Percentiles rank a stretch among this genome's conserved stretches.
Conservation (phyloP, 1,140 invertebrate genomes). For the Portunus trituberculatus region DNA sequence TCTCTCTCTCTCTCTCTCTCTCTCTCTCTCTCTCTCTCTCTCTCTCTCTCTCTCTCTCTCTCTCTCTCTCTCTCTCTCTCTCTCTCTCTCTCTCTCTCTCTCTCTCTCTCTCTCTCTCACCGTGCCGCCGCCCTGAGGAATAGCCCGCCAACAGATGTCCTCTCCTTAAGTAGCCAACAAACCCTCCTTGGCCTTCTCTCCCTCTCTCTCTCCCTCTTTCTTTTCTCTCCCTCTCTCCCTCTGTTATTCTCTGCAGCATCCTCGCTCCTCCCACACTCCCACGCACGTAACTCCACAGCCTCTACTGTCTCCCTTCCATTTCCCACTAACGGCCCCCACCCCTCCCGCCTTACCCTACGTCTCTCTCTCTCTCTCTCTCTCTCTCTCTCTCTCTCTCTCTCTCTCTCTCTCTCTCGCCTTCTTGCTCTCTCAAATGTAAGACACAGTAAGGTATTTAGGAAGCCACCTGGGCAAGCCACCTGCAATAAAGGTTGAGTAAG, state of each 20-base stretch:
- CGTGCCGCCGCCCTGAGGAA: not conserved
- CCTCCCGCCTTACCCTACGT: not conserved
- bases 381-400: slow-evolving; percentile 44
- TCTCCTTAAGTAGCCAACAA: not conserved
- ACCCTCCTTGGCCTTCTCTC: not conserved
- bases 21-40: too few species aligned
- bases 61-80: too few species aligned
- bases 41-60: too few species aligned
- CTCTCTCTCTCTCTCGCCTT: slow-evolving; percentile 37
- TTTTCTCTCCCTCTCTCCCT: not conserved
- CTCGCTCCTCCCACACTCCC: too few species aligned
- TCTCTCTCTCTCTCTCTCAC: too few species aligned
- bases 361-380: slow-evolving; percentile 38
- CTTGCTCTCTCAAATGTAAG: slow-evolving; percentile 3
- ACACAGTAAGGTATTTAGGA: not conserved
- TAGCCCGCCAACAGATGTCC: not conserved
- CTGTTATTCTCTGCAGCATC: not conserved
- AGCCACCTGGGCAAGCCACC: not conserved
- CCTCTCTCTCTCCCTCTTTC: not conserved
- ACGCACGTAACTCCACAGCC: too few species aligned
- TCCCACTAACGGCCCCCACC: too few species aligned
- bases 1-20: too few species aligned
- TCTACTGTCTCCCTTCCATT: too few species aligned
- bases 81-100: too few species aligned
- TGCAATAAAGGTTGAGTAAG: too few species aligned